Conservation (phyloP, 2,888 invertebrate species). For the Dasypolia templi region DNA sequence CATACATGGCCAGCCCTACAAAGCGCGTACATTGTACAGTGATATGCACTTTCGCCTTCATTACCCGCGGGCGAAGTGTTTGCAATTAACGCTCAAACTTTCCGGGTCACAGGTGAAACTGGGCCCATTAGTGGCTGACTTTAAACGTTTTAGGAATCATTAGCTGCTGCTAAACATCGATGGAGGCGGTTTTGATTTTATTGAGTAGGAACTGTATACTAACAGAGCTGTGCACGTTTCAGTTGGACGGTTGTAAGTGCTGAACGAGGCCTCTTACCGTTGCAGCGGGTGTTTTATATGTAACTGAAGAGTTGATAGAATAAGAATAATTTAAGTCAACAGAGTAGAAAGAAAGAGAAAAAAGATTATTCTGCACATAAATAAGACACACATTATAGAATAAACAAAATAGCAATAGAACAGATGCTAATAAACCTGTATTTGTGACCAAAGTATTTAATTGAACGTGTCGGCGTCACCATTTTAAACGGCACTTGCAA, state of each 20-base stretch:
- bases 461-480: too few relatives aligned
- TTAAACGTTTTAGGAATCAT: slow-evolving; percentile 73
- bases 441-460: neutral
- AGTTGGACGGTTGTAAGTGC: neutral
- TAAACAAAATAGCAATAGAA: neutral
- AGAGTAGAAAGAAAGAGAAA: neutral
- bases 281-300: neutral
- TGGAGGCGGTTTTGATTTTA: slow-evolving; percentile 44
- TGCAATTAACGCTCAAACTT: slow-evolving; percentile 83
- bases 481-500: too few relatives aligned
- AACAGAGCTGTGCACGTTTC: neutral
- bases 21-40: slow-evolving; percentile 72
- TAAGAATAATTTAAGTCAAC: neutral
- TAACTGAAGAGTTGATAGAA: too few relatives aligned
- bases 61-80: slow-evolving; percentile 77
- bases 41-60: slow-evolving; percentile 84
- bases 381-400: neutral
- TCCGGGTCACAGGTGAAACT: slow-evolving; percentile 81
- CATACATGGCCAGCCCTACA: slow-evolving; percentile 59
- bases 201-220: slow-evolving; percentile 3
- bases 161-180: slow-evolving; percentile 62
- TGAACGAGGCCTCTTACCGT: neutral
- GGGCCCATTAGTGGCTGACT: slow-evolving; percentile 77
- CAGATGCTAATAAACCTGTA: neutral
- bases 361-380: neutral